A percentile compares a stretch with the other conserved stretches of the same genome.
Conservation (phyloP, 2,797 vertebrate genomes). For the Etheostoma nigrum region DNA sequence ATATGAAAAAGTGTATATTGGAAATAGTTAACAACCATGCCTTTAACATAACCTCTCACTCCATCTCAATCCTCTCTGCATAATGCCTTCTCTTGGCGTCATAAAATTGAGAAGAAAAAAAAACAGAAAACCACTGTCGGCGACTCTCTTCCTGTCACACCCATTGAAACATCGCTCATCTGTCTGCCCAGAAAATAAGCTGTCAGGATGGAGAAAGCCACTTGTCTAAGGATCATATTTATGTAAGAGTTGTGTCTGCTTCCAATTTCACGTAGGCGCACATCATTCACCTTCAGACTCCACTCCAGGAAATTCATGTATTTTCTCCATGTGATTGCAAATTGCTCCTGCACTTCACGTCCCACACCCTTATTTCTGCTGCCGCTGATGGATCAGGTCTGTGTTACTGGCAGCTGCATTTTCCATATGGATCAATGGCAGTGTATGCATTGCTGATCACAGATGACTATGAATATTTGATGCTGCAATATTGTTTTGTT, state of each 20-base stretch:
- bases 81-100: slow-evolving; percentile 47
- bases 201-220: slow-evolving; percentile 74
- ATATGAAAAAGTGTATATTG: too few species aligned
- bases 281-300: slow-evolving; percentile 80
- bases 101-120: slow-evolving; percentile 17
- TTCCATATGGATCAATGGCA: slow-evolving; percentile 75
- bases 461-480: slow-evolving; percentile 81
- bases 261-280: slow-evolving; percentile 77
- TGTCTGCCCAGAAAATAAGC: slow-evolving; percentile 78
- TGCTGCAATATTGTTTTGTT: slow-evolving; percentile 73
- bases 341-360: slow-evolving; percentile 66
- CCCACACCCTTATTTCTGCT: slow-evolving; percentile 57
- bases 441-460: slow-evolving; percentile 75
- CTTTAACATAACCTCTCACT: slow-evolving; percentile 50
- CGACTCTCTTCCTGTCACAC: slow-evolving; percentile 68
- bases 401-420: slow-evolving; percentile 75
- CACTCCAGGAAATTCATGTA: slow-evolving; percentile 77
- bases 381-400: slow-evolving; percentile 70
- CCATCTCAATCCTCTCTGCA: slow-evolving; percentile 40
- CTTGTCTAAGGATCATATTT: slow-evolving; percentile 80
- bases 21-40: too few species aligned
- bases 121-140: slow-evolving; percentile 50
- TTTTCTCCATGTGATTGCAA: slow-evolving; percentile 74
- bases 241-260: slow-evolving; percentile 79
- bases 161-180: slow-evolving; percentile 73